Evolutionary conservation across 1,140 invertebrate species (phyloP).

Genomic region (Zeugodacus cucurbitae): DNA sequence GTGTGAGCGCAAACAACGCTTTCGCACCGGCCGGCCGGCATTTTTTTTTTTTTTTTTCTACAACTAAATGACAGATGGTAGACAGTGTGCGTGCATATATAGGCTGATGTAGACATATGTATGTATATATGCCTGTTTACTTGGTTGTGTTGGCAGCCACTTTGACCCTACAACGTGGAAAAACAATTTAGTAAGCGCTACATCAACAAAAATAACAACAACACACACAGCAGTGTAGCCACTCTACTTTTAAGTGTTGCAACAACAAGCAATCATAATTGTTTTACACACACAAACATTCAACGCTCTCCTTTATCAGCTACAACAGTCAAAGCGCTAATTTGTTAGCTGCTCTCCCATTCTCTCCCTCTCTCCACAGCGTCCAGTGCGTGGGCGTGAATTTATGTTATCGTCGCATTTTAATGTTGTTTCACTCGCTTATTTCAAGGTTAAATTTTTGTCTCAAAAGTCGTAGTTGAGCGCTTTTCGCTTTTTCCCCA

Average conservation of each 20-base stretch:
- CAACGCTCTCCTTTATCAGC: background rate
- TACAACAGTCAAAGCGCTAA: background rate
- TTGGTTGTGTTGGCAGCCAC: background rate
- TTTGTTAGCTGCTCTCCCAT: background rate
- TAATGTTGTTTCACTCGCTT: background rate
- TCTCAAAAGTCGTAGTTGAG: background rate
- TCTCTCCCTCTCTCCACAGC: background rate
- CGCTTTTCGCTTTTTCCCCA: background rate
- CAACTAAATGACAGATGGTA: background rate
- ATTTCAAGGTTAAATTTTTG: slow-evolving; percentile 20
- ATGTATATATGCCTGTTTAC: background rate
- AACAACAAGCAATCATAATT: background rate
- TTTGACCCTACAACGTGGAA: background rate
- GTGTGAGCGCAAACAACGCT: background rate
- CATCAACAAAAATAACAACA: background rate
- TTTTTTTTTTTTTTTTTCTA: background rate
- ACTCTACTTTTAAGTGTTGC: no score
- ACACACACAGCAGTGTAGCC: background rate
- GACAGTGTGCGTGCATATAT: background rate
- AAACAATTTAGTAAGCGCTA: background rate
- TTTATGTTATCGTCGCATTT: background rate
- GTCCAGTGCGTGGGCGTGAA: background rate
- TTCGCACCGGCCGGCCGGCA: background rate
- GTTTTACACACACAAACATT: background rate
- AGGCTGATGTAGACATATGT: background rate